Evolutionary conservation across 2,797 vertebrate species (phyloP).

Genomic region (Microcaecilia unicolor): DNA sequence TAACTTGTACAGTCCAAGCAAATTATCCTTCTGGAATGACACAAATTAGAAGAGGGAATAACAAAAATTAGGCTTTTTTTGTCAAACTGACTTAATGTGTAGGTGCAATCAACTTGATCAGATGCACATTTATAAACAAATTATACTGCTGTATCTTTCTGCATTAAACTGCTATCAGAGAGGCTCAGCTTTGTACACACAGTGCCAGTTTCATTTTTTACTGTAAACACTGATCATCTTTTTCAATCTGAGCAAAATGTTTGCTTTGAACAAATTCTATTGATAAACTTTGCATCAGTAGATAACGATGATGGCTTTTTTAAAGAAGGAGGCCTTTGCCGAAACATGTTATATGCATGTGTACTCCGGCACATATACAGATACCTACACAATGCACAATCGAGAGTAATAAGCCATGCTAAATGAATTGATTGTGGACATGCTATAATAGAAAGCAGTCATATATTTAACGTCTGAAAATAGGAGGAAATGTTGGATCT

Average conservation of each 20-base stretch:
- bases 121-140: background rate
- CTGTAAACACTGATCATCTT: slow-evolving; percentile 3
- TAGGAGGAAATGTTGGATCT: too few relatives aligned
- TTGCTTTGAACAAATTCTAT: slow-evolving; percentile 11
- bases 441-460: too few relatives aligned
- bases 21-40: background rate
- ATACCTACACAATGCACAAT: too few relatives aligned
- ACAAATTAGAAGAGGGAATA: background rate
- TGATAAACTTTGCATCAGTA: too few relatives aligned
- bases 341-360: too few relatives aligned
- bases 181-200: too few relatives aligned
- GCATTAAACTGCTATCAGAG: accelerated
- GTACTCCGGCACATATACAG: too few relatives aligned
- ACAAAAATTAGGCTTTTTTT: background rate
- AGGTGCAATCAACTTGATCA: slow-evolving; percentile 3
- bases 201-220: accelerated
- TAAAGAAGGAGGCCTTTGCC: too few relatives aligned
- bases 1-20: background rate
- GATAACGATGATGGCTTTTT: too few relatives aligned
- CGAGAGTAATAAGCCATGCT: too few relatives aligned
- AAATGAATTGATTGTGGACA: too few relatives aligned
- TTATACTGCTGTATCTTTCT: background rate
- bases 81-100: slow-evolving; percentile 9
- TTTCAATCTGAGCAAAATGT: slow-evolving; percentile 17
- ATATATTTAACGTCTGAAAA: too few relatives aligned